phyloP scores from a whole-genome alignment of 2,797 vertebrate species.

The Galaxias olidus region DNA sequence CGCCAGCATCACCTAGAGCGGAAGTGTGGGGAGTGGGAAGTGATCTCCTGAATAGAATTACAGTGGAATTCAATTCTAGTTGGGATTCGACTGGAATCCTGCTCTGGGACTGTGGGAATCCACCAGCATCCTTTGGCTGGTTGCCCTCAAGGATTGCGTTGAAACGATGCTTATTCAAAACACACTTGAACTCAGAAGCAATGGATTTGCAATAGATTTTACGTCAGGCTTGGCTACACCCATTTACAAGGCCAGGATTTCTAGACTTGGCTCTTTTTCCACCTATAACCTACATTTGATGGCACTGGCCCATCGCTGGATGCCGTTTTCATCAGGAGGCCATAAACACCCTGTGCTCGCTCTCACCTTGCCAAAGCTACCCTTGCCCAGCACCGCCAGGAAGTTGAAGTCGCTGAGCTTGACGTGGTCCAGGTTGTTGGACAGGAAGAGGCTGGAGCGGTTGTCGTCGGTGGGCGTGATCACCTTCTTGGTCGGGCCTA shows the following conservation, averaged over 20 bases:
- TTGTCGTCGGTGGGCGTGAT: slow-evolving; percentile 81
- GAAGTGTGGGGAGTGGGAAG: not conserved
- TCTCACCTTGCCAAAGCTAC: slow-evolving; percentile 94
- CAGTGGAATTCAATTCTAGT: not conserved
- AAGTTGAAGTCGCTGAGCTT: slow-evolving; percentile 91
- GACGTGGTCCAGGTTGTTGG: slow-evolving; percentile 86
- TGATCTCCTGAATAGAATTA: not conserved
- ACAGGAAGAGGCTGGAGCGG: slow-evolving; percentile 71
- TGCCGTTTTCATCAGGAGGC: not conserved
- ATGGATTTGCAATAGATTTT: too few species aligned
- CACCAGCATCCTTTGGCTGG: too few species aligned
- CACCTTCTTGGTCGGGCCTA: slow-evolving; percentile 90
- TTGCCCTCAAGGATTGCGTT: too few species aligned
- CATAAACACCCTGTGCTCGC: slow-evolving; percentile 7
- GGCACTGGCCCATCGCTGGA: not conserved
- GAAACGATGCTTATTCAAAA: too few species aligned
- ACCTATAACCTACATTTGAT: not conserved
- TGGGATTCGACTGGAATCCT: not conserved
- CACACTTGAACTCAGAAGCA: too few species aligned
- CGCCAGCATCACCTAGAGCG: slow-evolving; percentile 88
- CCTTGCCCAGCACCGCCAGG: slow-evolving; percentile 94
- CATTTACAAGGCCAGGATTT: too few species aligned
- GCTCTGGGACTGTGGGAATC: too few species aligned
- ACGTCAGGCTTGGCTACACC: too few species aligned
- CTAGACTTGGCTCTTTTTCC: too few species aligned